phyloP scores from a whole-genome alignment of 2,888 invertebrate genomes.

The Geophilus truncorum region DNA sequence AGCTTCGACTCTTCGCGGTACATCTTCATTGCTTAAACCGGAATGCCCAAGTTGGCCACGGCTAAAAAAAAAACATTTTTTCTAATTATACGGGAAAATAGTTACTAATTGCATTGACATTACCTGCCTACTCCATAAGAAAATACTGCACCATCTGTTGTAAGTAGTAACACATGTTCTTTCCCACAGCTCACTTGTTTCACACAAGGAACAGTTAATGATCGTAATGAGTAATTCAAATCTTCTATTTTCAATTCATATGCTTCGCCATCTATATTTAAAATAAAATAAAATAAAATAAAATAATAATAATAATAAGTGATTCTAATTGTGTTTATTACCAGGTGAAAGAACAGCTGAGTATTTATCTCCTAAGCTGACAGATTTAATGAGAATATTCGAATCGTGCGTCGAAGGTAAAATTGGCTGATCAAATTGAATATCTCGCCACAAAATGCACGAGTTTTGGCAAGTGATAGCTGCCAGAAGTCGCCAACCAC shows the following conservation, averaged over 20 bases:
- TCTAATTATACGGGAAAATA: neutral
- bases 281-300: neutral
- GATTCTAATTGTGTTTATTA: neutral
- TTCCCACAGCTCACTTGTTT: constrained; percentile 58
- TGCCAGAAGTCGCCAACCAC: constrained; percentile 1
- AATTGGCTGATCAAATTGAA: constrained; percentile 7
- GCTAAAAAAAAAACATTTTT: constrained; percentile 52
- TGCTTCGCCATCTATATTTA: constrained; percentile 1
- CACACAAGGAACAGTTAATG: neutral
- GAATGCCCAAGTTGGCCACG: constrained; percentile 82
- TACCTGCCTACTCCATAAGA: constrained; percentile 81
- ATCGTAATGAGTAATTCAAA: neutral
- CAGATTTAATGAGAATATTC: neutral
- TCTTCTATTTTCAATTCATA: constrained; percentile 22
- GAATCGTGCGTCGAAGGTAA: neutral
- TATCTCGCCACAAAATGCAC: constrained; percentile 9
- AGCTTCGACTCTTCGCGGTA: constrained; percentile 64
- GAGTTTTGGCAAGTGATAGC: neutral
- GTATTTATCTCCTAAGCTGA: constrained; percentile 13
- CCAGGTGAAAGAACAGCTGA: neutral
- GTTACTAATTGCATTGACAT: constrained; percentile 38
- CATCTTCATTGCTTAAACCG: constrained; percentile 58
- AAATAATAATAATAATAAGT: neutral
- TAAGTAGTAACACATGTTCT: constrained; percentile 71
- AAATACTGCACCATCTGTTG: constrained; percentile 66